These are phyloP conservation scores for Helicoverpa assulta DNA, from an alignment of 2,888 invertebrate species.

Conservation along the genomic window DNA sequence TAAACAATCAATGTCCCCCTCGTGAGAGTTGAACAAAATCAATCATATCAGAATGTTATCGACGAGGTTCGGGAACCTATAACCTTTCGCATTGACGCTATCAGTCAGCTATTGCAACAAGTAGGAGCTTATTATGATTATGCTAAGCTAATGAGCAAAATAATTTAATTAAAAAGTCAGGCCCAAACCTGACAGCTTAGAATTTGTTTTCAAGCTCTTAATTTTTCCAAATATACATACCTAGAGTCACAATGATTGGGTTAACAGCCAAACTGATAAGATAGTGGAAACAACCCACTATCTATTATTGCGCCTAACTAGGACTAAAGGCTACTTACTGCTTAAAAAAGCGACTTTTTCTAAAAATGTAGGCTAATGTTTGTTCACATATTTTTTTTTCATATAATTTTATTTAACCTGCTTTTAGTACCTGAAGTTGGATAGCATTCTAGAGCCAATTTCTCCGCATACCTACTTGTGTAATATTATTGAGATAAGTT, in stretches of 20 bases:
- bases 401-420: constrained; percentile 3
- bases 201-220: not conserved
- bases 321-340: constrained; percentile 4
- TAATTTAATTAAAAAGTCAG: not conserved
- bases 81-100: constrained; percentile 59
- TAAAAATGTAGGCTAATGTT: not conserved
- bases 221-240: not conserved
- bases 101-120: constrained; percentile 59
- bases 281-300: constrained; percentile 21
- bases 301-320: constrained; percentile 9
- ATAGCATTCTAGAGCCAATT: not conserved
- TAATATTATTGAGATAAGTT: not conserved
- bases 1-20: constrained; percentile 79
- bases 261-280: constrained; percentile 24
- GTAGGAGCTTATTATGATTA: constrained; percentile 32
- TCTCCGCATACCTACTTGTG: not conserved
- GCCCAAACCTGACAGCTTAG: not conserved
- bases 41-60: constrained; percentile 51
- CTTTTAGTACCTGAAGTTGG: not conserved
- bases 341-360: not conserved
- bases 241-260: not conserved
- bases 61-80: constrained; percentile 51
- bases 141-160: constrained; percentile 13
- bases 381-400: not conserved
- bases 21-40: constrained; percentile 55